Base-by-base conservation (phyloP, 2,113 vertebrate genomes). In the Hassar affinis region DNA sequence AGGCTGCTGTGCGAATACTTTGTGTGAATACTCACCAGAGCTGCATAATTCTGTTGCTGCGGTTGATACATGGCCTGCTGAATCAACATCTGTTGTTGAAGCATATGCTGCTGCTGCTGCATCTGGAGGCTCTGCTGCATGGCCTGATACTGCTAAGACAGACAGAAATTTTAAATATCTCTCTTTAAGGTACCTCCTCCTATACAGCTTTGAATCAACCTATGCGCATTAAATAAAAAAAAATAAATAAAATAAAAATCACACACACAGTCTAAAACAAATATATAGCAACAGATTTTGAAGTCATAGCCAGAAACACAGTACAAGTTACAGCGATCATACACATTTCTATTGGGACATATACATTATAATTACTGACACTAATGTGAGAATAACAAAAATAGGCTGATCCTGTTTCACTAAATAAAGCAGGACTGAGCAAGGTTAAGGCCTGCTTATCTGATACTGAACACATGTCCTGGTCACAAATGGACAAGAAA, bases 1-100 rank as follows among this genome's bases (percentile, higher is more conserved):
- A 27, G 62, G 59, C 38, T 51, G 78, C 33, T 61, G 6, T 7
- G 38, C 25, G 72, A 57, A 71, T 14, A 42, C 38, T 42, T 6
- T 6, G 12, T 27, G 61, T 57, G 49, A 38, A 79, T 45, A 89
- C 96, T 93, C 93, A 99, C 97, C 96, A 97, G 93, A 85, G 94
- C 84, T 49, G 96, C 93, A 74, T 89, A 89, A 80, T 92, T 5
- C 88, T 88, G 90, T 86, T 89, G 90, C 71, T 91, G 91, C 25
- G 85, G 90, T 85, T 96, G 96, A 91, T 95, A 97, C 62, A 94
- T 25, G 0, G 96, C 94, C 49, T 84, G 87, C 84, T 95, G 95
- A 92, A 95, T 93, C 92, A 96, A 93, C 93, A 97, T 93, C 89
- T 97, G 96, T 59, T 96, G 96, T 1, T 97, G 96, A 66, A 96